Percentiles rank a stretch among this genome's conserved stretches.
These are phyloP conservation scores for Protonibea diacanthus DNA, from an alignment of 2,797 vertebrate species.

Conservation along the genomic window DNA sequence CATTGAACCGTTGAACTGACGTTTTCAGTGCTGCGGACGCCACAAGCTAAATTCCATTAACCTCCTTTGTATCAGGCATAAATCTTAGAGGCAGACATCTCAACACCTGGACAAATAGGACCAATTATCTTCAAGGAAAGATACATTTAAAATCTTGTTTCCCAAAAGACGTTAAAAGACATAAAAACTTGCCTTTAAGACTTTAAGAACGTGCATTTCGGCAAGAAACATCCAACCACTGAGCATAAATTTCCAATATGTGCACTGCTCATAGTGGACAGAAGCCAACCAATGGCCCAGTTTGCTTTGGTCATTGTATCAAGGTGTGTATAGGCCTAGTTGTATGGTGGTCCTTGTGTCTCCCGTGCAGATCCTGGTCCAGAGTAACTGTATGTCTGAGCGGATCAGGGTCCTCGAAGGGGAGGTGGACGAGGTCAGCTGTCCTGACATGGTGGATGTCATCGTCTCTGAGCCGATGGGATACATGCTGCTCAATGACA, in stretches of 20 bases:
- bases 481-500: conserved; percentile 87
- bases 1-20: background rate
- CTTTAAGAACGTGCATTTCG: no score
- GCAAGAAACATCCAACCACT: no score
- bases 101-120: background rate
- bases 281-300: no score
- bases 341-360: background rate
- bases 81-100: background rate
- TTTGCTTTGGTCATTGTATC: background rate
- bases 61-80: background rate
- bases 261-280: no score
- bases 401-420: conserved; percentile 84
- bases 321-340: background rate
- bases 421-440: conserved; percentile 84
- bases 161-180: background rate
- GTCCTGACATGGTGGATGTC: conserved; percentile 85
- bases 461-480: conserved; percentile 89
- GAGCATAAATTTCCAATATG: no score
- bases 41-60: background rate
- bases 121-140: background rate
- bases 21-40: background rate
- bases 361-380: conserved; percentile 82
- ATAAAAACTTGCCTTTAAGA: no score
- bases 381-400: conserved; percentile 85
- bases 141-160: background rate